These are phyloP conservation scores for Drosophila yakuba DNA, from an alignment of 1,140 invertebrate genomes.

Conservation along the genomic window DNA sequence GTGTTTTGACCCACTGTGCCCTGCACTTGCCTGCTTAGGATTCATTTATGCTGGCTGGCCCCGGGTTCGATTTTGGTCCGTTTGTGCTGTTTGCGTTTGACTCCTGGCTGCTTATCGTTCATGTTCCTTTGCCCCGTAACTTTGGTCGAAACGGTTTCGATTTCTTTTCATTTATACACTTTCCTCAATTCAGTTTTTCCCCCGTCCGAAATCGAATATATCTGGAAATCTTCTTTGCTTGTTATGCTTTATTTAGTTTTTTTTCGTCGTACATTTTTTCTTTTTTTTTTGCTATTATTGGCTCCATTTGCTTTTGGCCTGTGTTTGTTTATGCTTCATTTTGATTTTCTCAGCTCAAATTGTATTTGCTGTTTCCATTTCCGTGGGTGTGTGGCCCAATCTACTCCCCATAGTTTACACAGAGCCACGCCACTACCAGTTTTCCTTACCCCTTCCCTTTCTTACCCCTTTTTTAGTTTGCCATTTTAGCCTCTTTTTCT, in stretches of 20 bases:
- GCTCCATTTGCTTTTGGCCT: slow-evolving; percentile 72
- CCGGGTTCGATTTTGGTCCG: slow-evolving; percentile 34
- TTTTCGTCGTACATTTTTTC: slow-evolving; percentile 6
- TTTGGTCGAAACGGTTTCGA: slow-evolving; percentile 68
- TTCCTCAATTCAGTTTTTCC: slow-evolving; percentile 54
- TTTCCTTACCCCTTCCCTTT: slow-evolving; percentile 11
- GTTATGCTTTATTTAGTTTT: slow-evolving; percentile 34
- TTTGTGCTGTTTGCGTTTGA: slow-evolving; percentile 5
- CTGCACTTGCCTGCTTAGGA: slow-evolving; percentile 59
- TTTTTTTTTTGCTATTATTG: slow-evolving; percentile 64
- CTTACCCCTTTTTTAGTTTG: slow-evolving; percentile 49
- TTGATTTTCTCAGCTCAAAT: slow-evolving; percentile 79
- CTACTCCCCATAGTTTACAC: slow-evolving; percentile 57
- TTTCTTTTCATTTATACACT: slow-evolving; percentile 82
- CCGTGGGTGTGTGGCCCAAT: slow-evolving; percentile 55
- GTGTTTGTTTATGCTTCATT: slow-evolving; percentile 80
- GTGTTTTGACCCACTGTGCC: slow-evolving; percentile 22
- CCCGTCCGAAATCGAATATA: slow-evolving; percentile 1
- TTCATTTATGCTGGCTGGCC: slow-evolving; percentile 73
- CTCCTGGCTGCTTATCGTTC: slow-evolving; percentile 64
- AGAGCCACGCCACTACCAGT: slow-evolving; percentile 16
- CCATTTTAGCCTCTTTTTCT: slow-evolving; percentile 53
- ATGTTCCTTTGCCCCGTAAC: slow-evolving; percentile 15
- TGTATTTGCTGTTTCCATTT: slow-evolving; percentile 81
- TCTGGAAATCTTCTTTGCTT: slow-evolving; percentile 55